Conservation (phyloP, 2,888 invertebrate species). For the Plusia festucae region DNA sequence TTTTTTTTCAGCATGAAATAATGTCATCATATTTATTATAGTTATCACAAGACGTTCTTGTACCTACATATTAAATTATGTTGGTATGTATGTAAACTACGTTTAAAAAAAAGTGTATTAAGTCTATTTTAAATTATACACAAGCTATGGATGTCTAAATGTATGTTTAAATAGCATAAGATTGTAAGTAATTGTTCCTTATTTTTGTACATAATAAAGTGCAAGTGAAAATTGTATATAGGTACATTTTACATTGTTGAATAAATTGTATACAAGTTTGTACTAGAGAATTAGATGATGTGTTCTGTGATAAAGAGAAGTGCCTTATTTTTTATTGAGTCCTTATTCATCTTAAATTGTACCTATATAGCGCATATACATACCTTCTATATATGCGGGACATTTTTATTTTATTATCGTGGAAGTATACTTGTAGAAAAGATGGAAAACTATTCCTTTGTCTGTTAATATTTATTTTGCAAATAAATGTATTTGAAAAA, state of each 20-base stretch:
- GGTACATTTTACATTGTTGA: slow-evolving; percentile 58
- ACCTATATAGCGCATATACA: slow-evolving; percentile 30
- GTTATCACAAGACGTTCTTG: slow-evolving; percentile 11
- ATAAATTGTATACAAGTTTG: slow-evolving; percentile 50
- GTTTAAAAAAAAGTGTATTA: not conserved
- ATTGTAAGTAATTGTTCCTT: slow-evolving; percentile 14
- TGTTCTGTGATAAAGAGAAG: slow-evolving; percentile 84
- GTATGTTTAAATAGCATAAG: not conserved
- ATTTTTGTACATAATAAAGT: slow-evolving; percentile 19
- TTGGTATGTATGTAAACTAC: not conserved
- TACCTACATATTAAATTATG: slow-evolving; percentile 14
- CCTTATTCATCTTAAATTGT: slow-evolving; percentile 42
- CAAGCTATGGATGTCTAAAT: not conserved
- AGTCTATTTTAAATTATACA: not conserved
- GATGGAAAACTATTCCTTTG: slow-evolving; percentile 37
- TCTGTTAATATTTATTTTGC: slow-evolving; percentile 55
- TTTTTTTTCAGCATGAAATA: slow-evolving; percentile 11
- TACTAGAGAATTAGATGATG: slow-evolving; percentile 65
- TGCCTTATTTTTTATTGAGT: slow-evolving; percentile 77
- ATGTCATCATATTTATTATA: no score
- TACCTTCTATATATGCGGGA: slow-evolving; percentile 6
- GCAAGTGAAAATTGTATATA: slow-evolving; percentile 27
- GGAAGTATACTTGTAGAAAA: slow-evolving; percentile 31
- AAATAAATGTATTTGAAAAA: slow-evolving; percentile 51
- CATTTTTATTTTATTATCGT: slow-evolving; percentile 31